phyloP scores from a whole-genome alignment of 2,797 vertebrate species.

The Taeniopygia guttata region DNA sequence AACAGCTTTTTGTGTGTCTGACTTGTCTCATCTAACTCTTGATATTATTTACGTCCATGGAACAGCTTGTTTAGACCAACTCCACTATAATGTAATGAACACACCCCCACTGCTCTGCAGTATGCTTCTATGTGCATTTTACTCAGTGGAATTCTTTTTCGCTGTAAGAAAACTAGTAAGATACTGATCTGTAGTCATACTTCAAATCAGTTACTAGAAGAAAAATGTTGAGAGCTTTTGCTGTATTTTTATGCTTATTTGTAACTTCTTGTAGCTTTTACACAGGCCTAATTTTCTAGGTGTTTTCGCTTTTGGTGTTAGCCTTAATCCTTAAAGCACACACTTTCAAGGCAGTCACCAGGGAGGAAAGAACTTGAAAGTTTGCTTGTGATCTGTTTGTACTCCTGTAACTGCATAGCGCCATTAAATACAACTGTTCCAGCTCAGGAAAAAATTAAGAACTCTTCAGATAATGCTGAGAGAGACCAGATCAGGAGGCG shows the following conservation, averaged over 20 bases:
- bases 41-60: accelerated
- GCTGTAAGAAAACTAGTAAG: neutral
- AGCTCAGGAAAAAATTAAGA: slow-evolving; percentile 77
- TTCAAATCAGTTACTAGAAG: neutral
- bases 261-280: neutral
- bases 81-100: neutral
- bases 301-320: neutral
- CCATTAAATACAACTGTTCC: slow-evolving; percentile 18
- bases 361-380: neutral
- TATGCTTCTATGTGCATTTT: neutral
- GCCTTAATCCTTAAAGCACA: neutral
- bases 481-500: slow-evolving; percentile 72
- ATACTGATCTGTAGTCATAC: neutral
- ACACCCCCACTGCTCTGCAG: neutral
- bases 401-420: neutral
- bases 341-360: neutral
- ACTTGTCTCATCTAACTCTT: neutral
- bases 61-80: neutral
- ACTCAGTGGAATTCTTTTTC: neutral
- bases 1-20: neutral
- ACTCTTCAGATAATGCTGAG: slow-evolving; percentile 63
- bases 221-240: neutral
- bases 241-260: neutral
- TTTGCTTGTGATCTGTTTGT: neutral
- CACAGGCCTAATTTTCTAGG: neutral